phyloP scores from a whole-genome alignment of 2,888 invertebrate species.

The Tromatobia lineatoria region DNA sequence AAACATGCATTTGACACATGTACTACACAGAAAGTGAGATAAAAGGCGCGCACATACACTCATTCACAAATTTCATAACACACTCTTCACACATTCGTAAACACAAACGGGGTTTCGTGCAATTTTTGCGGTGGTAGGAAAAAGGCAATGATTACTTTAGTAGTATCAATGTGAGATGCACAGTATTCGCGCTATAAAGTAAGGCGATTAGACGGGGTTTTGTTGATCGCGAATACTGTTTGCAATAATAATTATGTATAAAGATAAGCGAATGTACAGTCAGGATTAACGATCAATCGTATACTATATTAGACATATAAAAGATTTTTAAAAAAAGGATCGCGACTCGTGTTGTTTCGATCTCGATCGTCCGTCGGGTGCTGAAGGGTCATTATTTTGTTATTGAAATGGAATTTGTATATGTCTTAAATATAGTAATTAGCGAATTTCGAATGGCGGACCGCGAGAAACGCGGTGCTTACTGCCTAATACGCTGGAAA shows the following conservation, averaged over 20 bases:
- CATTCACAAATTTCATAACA: constrained; percentile 57
- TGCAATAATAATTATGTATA: constrained; percentile 59
- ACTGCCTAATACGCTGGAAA: constrained; percentile 52
- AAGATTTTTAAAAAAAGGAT: constrained; percentile 13
- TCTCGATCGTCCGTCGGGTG: constrained; percentile 61
- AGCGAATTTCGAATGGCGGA: constrained; percentile 43
- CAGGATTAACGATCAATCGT: constrained; percentile 34
- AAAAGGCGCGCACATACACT: constrained; percentile 55
- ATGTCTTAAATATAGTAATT: constrained; percentile 34
- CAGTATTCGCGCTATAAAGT: constrained; percentile 37
- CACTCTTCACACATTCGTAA: constrained; percentile 58
- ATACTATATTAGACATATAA: background rate
- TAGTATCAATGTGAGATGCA: constrained; percentile 31
- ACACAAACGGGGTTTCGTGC: constrained; percentile 83
- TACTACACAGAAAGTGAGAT: constrained; percentile 26
- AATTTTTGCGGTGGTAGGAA: constrained; percentile 82
- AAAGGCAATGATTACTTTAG: constrained; percentile 52
- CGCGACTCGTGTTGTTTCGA: constrained; percentile 52
- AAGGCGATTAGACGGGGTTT: background rate
- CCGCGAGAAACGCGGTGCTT: constrained; percentile 63
- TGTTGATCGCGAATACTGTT: constrained; percentile 41
- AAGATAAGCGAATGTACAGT: constrained; percentile 60
- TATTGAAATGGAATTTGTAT: constrained; percentile 40
- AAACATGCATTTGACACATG: constrained; percentile 51
- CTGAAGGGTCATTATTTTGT: constrained; percentile 53